Evolutionary conservation across 2,888 invertebrate species (phyloP).

Genomic region (Pimpla rufipes): DNA sequence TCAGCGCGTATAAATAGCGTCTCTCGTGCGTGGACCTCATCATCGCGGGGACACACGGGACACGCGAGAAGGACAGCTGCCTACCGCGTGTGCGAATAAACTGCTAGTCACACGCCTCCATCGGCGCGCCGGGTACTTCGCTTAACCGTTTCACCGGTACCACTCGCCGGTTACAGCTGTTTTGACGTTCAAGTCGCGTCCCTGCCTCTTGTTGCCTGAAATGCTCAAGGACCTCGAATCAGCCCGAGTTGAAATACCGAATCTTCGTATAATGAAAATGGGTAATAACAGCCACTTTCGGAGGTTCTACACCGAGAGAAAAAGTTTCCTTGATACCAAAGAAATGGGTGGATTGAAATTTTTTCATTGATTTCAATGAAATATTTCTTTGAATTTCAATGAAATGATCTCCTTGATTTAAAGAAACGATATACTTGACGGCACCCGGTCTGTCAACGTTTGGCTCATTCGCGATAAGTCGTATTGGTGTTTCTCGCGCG

Average conservation of each 20-base stretch:
- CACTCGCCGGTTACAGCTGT: neutral
- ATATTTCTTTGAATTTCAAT: no score
- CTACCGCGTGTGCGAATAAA: constrained; percentile 48
- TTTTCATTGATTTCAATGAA: no score
- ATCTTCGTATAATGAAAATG: neutral
- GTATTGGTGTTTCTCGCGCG: no score
- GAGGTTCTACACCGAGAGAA: no score
- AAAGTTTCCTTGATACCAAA: no score
- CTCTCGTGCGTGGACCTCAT: constrained; percentile 65
- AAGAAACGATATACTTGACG: no score
- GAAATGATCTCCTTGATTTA: no score
- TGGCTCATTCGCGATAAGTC: no score
- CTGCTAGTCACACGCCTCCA: constrained; percentile 43
- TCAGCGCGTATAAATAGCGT: constrained; percentile 66
- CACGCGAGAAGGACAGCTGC: neutral
- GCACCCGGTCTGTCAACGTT: no score
- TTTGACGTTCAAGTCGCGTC: neutral
- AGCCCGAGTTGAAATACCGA: neutral
- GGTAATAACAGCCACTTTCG: no score
- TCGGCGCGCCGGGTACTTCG: constrained; percentile 20
- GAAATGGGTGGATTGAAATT: no score
- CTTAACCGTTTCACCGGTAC: constrained; percentile 7
- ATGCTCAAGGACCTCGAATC: neutral
- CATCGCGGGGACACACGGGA: constrained; percentile 40
- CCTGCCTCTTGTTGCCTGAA: neutral